These are phyloP conservation scores for Macroglossus sobrinus DNA, from an alignment of 2,113 vertebrate species.

Conservation along the genomic window DNA sequence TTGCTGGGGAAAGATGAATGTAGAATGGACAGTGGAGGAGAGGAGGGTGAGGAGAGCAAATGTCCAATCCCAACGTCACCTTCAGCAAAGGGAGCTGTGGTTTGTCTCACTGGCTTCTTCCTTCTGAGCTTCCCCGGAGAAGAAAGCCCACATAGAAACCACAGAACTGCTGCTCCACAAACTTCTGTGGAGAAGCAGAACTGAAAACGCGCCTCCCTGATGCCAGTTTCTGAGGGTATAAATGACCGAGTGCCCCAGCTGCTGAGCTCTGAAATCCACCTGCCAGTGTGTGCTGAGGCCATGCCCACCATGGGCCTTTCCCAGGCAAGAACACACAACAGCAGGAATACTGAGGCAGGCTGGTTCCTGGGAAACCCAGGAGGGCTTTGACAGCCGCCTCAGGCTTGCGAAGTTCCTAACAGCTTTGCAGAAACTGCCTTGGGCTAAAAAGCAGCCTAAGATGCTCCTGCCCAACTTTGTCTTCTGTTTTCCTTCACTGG, in stretches of 20 bases:
- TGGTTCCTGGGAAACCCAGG: not conserved
- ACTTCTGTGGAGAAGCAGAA: not conserved
- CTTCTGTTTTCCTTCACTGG: not conserved
- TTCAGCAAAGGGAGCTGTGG: not conserved
- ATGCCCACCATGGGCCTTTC: no score
- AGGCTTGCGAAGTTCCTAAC: not conserved
- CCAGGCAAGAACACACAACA: not conserved
- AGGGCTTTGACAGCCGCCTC: not conserved
- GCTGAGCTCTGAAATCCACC: not conserved
- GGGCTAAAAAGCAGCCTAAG: not conserved
- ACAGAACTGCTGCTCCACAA: not conserved
- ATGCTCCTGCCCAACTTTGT: not conserved
- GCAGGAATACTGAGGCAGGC: not conserved
- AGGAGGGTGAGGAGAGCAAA: rapidly evolving
- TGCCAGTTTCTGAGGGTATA: rapidly evolving
- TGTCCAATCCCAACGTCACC: not conserved
- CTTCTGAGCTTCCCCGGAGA: not conserved
- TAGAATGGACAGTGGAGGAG: rapidly evolving
- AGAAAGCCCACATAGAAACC: not conserved
- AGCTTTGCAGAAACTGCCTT: not conserved
- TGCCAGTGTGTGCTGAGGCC: not conserved
- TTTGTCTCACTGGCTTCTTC: not conserved
- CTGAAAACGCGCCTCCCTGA: rapidly evolving
- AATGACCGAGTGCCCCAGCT: not conserved
- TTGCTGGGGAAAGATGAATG: not conserved